A percentile compares a stretch with the other conserved stretches of the same genome.
phyloP scores from a whole-genome alignment of 1,140 invertebrate genomes.

The Cheumatopsyche charites region DNA sequence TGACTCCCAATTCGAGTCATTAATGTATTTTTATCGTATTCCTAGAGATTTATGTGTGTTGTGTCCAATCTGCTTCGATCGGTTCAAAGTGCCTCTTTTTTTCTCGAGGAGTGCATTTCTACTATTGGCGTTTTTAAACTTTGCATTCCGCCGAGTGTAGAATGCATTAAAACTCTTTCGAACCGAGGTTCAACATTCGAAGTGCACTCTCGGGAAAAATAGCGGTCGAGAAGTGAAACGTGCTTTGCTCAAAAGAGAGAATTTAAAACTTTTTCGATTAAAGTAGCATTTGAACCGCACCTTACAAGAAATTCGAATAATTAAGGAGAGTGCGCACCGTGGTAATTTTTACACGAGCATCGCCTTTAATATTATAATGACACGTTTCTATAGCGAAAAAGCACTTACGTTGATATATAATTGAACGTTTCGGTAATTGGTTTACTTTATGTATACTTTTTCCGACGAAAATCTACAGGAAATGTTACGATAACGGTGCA shows the following conservation, averaged over 20 bases:
- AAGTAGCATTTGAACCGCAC: background rate
- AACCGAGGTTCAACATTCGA: too few relatives aligned
- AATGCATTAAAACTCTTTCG: background rate
- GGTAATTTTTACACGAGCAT: too few relatives aligned
- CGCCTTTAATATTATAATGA: too few relatives aligned
- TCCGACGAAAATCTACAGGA: too few relatives aligned
- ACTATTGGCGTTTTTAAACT: background rate
- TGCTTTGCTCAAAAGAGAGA: background rate
- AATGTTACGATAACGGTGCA: background rate
- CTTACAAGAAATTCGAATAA: background rate
- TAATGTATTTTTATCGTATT: constrained; percentile 2
- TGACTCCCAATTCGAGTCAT: constrained; percentile 10
- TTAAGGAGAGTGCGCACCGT: background rate
- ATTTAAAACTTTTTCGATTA: constrained; percentile 23
- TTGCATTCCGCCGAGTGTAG: background rate
- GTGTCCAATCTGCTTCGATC: background rate
- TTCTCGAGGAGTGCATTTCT: constrained; percentile 18
- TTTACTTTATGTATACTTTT: too few relatives aligned
- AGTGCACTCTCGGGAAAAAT: constrained; percentile 15
- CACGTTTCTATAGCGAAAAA: too few relatives aligned
- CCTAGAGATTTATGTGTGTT: background rate
- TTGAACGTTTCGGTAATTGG: too few relatives aligned
- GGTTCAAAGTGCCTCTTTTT: background rate
- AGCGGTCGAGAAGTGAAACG: background rate
- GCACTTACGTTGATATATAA: too few relatives aligned